Conservation (phyloP, 2,113 vertebrate genomes). For the Scortum barcoo region DNA sequence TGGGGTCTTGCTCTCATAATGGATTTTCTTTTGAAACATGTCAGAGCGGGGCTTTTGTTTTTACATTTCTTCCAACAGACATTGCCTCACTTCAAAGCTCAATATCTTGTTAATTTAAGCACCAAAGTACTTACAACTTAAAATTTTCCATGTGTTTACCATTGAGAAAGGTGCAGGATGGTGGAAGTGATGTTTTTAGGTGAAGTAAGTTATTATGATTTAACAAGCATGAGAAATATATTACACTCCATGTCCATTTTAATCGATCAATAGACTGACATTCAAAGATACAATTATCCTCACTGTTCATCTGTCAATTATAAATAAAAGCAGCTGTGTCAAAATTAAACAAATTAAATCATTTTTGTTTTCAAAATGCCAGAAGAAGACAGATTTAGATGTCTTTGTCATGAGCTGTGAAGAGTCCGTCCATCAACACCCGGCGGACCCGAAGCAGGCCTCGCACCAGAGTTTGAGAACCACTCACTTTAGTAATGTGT, state of each 20-base stretch:
- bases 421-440: not conserved
- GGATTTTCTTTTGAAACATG: not conserved
- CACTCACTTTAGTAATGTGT: not conserved
- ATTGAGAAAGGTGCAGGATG: not conserved
- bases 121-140: not conserved
- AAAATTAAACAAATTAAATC: not conserved
- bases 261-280: not conserved
- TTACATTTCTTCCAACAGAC: not conserved
- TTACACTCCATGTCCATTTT: not conserved
- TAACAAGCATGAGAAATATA: not conserved
- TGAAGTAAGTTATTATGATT: not conserved
- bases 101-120: not conserved
- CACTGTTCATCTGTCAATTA: too few species aligned
- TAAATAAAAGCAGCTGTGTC: too few species aligned
- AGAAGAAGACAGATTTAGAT: not conserved
- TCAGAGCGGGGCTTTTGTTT: not conserved
- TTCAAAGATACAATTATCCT: not conserved
- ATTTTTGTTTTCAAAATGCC: not conserved
- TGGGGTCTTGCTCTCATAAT: not conserved
- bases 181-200: not conserved
- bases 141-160: not conserved
- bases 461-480: slow-evolving; percentile 30
- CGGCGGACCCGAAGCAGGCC: not conserved
- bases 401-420: not conserved
- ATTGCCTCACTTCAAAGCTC: not conserved